Evolutionary conservation across 2,797 vertebrate species (phyloP), one percentile per base, ranked within the genome.

Genomic region (Enteromius trimaculatus): DNA sequence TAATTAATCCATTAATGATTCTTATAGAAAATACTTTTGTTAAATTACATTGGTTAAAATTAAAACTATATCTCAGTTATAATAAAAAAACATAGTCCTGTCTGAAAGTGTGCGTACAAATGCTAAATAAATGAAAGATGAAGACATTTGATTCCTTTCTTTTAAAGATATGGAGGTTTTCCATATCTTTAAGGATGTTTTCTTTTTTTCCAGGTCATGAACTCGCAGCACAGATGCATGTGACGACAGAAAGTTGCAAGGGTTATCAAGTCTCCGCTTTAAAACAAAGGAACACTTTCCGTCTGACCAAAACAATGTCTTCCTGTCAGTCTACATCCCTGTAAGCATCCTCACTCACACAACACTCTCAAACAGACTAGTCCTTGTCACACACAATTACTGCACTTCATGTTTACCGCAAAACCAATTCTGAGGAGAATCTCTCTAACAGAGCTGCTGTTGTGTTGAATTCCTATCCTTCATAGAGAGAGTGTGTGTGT

Each of bases 301-400:
- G 19, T 34, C 37, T 62, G 84, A 42, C 11, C 13, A 71, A 80
- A 88, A 86, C 75, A 29, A 81, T 70, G 77, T 64, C 74, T 86
- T 80, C 64, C 55, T 85, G 74, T 86, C 68, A 62, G 39, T 77
- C 71, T 39, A 79, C 76, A 80, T 53, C 47, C 58, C 49, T 39
- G 68, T 81, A 84, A 86, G 83, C 74, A 78, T 19, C 17, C 39
- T 29, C 7, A 31, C 39, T 34, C 5, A 26, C 72, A 86, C 42
- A 78, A 87, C n/a, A 16, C 65, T 49, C 60, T 47, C 23, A 66
- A 66, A 31, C 85, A 79, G 29, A 49, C 77, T 14, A 49, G 49
- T 69, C 49, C 29, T 74, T 74, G 69, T 42, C 74, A 5, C 4
- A 4, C 2, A 65, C 3, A 79, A 60, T 60, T 72, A 53, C 71